A percentile compares a stretch with the other conserved stretches of the same genome.
These are phyloP conservation scores for Sardinella longiceps DNA, from an alignment of 2,797 vertebrate species.

Conservation along the genomic window DNA sequence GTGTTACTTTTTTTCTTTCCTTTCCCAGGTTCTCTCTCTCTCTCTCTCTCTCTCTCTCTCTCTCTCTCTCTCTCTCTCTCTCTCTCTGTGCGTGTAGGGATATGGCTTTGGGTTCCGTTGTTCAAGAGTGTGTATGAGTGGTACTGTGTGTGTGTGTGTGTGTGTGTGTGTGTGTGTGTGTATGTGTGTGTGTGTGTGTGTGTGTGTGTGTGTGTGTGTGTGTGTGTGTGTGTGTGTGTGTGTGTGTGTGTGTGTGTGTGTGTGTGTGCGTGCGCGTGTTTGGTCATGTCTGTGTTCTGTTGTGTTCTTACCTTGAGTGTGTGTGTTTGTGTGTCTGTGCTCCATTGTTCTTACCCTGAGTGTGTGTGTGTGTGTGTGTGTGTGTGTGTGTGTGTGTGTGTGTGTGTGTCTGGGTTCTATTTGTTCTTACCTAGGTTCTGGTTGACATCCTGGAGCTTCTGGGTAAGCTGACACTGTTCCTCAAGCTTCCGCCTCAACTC, in stretches of 20 bases:
- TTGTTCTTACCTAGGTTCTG: conserved; percentile 72
- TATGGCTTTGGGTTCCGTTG: too few relatives aligned
- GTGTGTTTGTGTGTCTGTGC: conserved; percentile 27
- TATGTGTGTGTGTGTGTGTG: conserved; percentile 15
- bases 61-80: too few relatives aligned
- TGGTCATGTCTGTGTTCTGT: too few relatives aligned
- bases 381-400: neutral
- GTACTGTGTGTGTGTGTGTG: conserved; percentile 13
- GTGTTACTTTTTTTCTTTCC: too few relatives aligned
- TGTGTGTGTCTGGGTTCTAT: conserved; percentile 34
- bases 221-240: conserved; percentile 36
- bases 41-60: too few relatives aligned
- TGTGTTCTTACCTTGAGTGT: too few relatives aligned
- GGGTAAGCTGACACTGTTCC: conserved; percentile 71
- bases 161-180: conserved; percentile 28
- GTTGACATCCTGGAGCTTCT: conserved; percentile 71
- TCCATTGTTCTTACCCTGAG: conserved; percentile 8
- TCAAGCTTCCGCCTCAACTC: conserved; percentile 76
- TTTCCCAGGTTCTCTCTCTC: too few relatives aligned
- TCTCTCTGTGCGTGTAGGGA: too few relatives aligned
- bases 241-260: conserved; percentile 27
- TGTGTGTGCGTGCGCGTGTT: neutral
- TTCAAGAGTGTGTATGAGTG: neutral
- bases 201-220: conserved; percentile 1
- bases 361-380: conserved; percentile 5